Conservation (phyloP, 2,888 invertebrate species). For the Standfussiana lucernea region DNA sequence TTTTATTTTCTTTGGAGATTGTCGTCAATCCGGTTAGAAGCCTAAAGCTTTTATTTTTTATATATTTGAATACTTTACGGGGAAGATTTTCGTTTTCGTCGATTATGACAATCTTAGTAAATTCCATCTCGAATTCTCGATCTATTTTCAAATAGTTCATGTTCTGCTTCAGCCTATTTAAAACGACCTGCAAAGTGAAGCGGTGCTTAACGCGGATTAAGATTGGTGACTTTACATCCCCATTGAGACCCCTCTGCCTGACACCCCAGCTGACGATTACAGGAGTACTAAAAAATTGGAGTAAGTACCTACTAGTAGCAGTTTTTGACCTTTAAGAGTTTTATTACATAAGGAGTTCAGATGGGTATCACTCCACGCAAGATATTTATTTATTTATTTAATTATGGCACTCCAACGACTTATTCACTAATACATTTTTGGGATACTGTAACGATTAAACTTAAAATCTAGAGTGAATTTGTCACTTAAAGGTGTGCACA, state of each 20-base stretch:
- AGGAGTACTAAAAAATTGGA: conserved; percentile 3
- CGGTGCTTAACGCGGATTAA: background rate
- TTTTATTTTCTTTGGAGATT: conserved; percentile 30
- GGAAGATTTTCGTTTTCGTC: background rate
- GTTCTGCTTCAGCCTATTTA: background rate
- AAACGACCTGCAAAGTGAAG: background rate
- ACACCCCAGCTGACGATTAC: background rate
- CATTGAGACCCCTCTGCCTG: conserved; percentile 11
- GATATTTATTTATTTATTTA: too few species aligned
- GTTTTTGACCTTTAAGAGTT: background rate
- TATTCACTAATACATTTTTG: too few species aligned
- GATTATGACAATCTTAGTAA: background rate
- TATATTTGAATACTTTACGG: background rate
- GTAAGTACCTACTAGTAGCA: background rate
- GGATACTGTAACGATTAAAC: too few species aligned
- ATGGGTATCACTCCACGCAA: background rate
- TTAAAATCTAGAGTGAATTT: too few species aligned
- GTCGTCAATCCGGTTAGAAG: background rate
- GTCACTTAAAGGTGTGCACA: too few species aligned
- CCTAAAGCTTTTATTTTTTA: conserved; percentile 5
- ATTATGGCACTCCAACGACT: too few species aligned
- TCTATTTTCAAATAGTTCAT: background rate
- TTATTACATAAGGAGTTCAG: background rate
- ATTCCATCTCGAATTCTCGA: background rate
- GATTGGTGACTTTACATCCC: background rate